phyloP scores from a whole-genome alignment of 2,797 vertebrate species.

The Oophaga sylvatica region DNA sequence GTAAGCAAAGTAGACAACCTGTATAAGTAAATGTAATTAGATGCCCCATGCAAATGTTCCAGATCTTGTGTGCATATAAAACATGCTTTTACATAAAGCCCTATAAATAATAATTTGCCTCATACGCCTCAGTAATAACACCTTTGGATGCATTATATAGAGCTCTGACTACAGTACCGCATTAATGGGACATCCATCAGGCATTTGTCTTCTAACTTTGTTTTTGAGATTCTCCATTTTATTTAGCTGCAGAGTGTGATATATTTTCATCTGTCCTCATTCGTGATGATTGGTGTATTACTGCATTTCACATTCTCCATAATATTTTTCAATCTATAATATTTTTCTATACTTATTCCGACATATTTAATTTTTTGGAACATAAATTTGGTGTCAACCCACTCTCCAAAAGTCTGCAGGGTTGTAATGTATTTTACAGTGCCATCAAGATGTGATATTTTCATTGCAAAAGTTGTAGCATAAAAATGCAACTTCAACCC shows the following conservation, averaged over 20 bases:
- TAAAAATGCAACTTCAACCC: conserved; percentile 2
- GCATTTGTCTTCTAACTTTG: conserved; percentile 28
- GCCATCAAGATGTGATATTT: conserved; percentile 29
- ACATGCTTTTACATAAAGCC: not conserved
- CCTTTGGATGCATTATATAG: not conserved
- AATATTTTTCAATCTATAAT: conserved; percentile 47
- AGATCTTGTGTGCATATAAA: not conserved
- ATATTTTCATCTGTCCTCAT: conserved; percentile 42
- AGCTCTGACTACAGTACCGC: not conserved
- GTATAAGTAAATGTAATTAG: not conserved
- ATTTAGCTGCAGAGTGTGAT: conserved; percentile 36
- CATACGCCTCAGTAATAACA: not conserved
- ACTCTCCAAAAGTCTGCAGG: conserved; percentile 21
- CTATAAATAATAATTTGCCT: not conserved
- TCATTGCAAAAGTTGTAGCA: conserved; percentile 27
- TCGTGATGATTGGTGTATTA: conserved; percentile 51
- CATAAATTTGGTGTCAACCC: conserved; percentile 51
- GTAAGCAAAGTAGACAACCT: not conserved
- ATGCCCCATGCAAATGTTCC: not conserved
- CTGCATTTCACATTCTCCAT: conserved; percentile 42
- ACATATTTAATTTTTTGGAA: conserved; percentile 47
- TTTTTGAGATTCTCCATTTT: conserved; percentile 47
- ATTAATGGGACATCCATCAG: conserved; percentile 10
- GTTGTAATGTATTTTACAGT: conserved; percentile 49
- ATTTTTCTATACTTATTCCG: conserved; percentile 48